A percentile compares a stretch with the other conserved stretches of the same genome.
phyloP scores from a whole-genome alignment of 2,888 invertebrate species.

The Tipula confusa region DNA sequence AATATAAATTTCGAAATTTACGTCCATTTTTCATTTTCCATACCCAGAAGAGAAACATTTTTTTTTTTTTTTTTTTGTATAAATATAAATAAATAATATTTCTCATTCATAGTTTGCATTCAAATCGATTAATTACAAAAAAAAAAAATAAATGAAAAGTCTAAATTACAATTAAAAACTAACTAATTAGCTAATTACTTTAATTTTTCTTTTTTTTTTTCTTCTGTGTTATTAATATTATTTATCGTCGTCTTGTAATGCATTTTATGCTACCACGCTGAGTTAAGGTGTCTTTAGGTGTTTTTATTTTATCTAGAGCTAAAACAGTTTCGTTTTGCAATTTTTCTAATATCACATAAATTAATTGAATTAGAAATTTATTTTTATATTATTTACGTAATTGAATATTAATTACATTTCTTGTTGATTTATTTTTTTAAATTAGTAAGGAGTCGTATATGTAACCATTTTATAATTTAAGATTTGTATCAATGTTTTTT shows the following conservation, averaged over 20 bases:
- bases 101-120: not conserved
- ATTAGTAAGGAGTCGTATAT: no score
- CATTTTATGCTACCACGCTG: not conserved
- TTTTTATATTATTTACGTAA: no score
- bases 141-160: not conserved
- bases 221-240: not conserved
- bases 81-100: slow-evolving; percentile 4
- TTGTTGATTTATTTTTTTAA: no score
- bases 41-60: not conserved
- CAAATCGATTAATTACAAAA: slow-evolving; percentile 14
- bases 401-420: no score
- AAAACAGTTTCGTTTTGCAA: not conserved
- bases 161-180: not conserved
- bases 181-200: slow-evolving; percentile 25
- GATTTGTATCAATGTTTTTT: no score
- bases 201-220: slow-evolving; percentile 8
- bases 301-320: not conserved
- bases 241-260: not conserved
- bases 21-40: not conserved
- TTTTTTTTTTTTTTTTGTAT: no score
- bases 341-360: not conserved
- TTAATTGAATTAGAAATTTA: not conserved
- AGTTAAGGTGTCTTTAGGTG: slow-evolving; percentile 1
- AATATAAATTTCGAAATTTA: not conserved
- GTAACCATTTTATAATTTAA: no score